A percentile compares a stretch with the other conserved stretches of the same genome.
These are phyloP conservation scores for Lagodon rhomboides DNA, from an alignment of 2,797 vertebrate genomes.

Conservation along the genomic window DNA sequence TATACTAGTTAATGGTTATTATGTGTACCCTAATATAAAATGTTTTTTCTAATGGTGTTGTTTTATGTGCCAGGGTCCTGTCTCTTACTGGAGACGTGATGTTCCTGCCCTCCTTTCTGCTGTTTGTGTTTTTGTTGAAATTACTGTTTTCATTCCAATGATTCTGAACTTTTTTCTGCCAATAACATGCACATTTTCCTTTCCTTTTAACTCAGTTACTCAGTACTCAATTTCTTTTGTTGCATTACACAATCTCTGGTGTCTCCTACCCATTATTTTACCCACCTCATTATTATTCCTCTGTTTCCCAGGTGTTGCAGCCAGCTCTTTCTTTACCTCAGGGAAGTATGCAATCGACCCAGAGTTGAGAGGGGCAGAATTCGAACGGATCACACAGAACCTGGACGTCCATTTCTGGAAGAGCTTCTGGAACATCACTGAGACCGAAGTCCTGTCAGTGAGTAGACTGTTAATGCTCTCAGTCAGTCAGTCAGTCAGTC, in stretches of 20 bases:
- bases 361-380: conserved; percentile 92
- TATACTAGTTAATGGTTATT: no score
- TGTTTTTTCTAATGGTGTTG: conserved; percentile 2
- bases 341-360: conserved; percentile 95
- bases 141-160: conserved; percentile 18
- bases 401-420: conserved; percentile 96
- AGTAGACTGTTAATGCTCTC: conserved; percentile 60
- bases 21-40: no score
- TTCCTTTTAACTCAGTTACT: not conserved
- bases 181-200: not conserved
- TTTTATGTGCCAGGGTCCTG: conserved; percentile 4
- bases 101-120: not conserved
- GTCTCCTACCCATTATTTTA: conserved; percentile 9
- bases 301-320: conserved; percentile 87
- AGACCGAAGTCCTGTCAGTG: conserved; percentile 92
- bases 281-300: conserved; percentile 11
- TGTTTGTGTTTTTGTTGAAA: conserved; percentile 23
- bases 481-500: no score
- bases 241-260: not conserved
- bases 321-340: conserved; percentile 92
- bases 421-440: conserved; percentile 94
- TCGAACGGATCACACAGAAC: conserved; percentile 93
- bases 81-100: not conserved
- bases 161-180: conserved; percentile 5
- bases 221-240: conserved; percentile 6